Evolutionary conservation across 2,888 invertebrate genomes (phyloP).

Genomic region (Altica lythri): DNA sequence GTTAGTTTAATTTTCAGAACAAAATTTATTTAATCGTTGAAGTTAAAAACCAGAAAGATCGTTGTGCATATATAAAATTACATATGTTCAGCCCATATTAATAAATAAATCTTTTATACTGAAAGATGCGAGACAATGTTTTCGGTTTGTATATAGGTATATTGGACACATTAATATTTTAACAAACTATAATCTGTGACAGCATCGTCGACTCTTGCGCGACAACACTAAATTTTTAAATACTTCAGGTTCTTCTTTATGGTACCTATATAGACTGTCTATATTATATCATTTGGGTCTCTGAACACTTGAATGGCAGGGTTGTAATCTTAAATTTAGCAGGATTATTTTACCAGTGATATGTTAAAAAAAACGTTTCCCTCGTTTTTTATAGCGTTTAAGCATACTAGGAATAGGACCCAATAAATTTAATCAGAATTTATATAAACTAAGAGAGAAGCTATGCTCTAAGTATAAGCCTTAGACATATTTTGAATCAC

Average conservation of each 20-base stretch:
- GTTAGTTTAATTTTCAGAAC: no score
- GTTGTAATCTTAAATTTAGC: conserved; percentile 27
- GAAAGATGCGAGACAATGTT: conserved; percentile 47
- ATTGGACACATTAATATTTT: conserved; percentile 47
- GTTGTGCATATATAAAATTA: conserved; percentile 38
- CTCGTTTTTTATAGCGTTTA: no score
- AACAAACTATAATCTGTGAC: conserved; percentile 46
- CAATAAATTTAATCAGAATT: no score
- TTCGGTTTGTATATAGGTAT: conserved; percentile 49
- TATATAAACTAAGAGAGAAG: no score
- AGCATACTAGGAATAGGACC: no score
- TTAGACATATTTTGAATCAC: no score
- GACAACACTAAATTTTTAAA: conserved; percentile 49
- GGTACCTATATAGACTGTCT: conserved; percentile 30
- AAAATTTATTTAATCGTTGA: no score
- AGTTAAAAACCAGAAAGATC: conserved; percentile 11
- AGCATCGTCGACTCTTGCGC: conserved; percentile 47
- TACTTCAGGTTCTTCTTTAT: conserved; percentile 30
- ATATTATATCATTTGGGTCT: conserved; percentile 34
- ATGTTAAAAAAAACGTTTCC: no score
- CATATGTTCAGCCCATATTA: conserved; percentile 45
- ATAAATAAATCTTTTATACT: conserved; percentile 47
- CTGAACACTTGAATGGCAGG: conserved; percentile 20
- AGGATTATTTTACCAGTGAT: no score
- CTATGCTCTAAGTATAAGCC: no score